Base-by-base conservation (phyloP, 1,140 invertebrate species). In the Drosophila auraria region DNA sequence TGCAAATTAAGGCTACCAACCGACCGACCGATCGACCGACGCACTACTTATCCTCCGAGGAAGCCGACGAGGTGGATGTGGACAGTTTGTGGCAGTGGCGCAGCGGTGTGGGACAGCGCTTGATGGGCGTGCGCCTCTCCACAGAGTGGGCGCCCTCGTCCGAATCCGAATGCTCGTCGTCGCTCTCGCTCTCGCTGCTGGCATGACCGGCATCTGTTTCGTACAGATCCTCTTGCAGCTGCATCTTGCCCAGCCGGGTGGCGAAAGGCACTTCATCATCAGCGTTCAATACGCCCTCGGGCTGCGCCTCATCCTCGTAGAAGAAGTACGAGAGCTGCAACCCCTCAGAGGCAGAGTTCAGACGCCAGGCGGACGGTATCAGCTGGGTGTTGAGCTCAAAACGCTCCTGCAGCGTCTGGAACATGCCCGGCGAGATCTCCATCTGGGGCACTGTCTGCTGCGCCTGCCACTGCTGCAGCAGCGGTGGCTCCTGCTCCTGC, bases 81-180 rank as follows among this genome's bases (percentile, higher is more conserved):
- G 50, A 54, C 12, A 71, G 40, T 2, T 49, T 47, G 12, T 30
- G 62, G 23, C 7, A 14, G 12, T 33, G 33, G 23, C 25, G 65
- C 11, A 42, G 50, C 9, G 44, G 59, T 5, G 59, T 75, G 36
- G 49, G 59, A 9, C 65, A 47, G 5, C 68, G 65, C 12, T 71
- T 69, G 5, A 47, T 20, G 5, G 25, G 14, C 2, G 27, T 36
- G 15, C 63, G 63, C 15, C 44, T 66, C 1, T 36, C 66, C 0
- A 30, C 7, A 6, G 49, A 42, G 14, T 36, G 62, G 44, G 36
- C 72, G n/a, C 68, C 82, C 25, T 38, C 44, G 27, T 63, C 72
- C 33, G 83, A 72, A 53, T 87, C 80, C 20, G 83, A 87, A 15
- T 70, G 81, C 65, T 89, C 84, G 36, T 87, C 83, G n/a, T 89